Base-by-base conservation (phyloP, 2,797 vertebrate species). In the Echiichthys vipera region DNA sequence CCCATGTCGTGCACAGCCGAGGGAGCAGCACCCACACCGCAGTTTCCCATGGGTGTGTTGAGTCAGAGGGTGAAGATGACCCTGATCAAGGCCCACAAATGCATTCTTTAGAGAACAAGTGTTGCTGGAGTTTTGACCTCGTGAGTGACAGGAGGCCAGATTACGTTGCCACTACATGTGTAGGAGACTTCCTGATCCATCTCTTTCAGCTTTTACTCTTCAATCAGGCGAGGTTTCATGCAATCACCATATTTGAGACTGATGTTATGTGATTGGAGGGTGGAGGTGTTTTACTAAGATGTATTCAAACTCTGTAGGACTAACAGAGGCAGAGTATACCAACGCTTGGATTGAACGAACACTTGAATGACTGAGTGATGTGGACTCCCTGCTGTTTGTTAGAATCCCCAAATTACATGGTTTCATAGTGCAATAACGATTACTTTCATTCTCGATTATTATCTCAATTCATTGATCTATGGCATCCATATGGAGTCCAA, bases 1-100 rank as follows among this genome's bases (percentile, higher is more conserved):
- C 65, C 58, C 64, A 18, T 59, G 68, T 30, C 55, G 68, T 51
- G 73, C 71, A 62, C 83, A 80, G 70, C 72, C 65, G 74, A 80
- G 67, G 77, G 65, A 85, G 81, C 80, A 85, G 81, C 80, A 83
- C 69, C 76, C 71, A 59, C 82, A 32, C 77, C 71, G 75, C 81
- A 81, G 84, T 61, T 47, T 40, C 81, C 65, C 77, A 62, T 84
- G 85, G 84, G 81, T 76, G 84, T 81, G 80, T 85, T 85, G 81
- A 87, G 77, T 84, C 88, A 88, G 72, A 89, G 74, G 47, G n/a
- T n/a, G n/a, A 51, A 47, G 62, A 17, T 40, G 47, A 50, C 46
- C 45, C 24, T 24, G 61, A 11, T 30, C 25, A 29, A 39, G 50
- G 61, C 45, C 61, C 61, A 49, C 61, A 29, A 14, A 51, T 27